phyloP scores from a whole-genome alignment of 2,888 invertebrate species.

The Pristionchus entomophagus region DNA sequence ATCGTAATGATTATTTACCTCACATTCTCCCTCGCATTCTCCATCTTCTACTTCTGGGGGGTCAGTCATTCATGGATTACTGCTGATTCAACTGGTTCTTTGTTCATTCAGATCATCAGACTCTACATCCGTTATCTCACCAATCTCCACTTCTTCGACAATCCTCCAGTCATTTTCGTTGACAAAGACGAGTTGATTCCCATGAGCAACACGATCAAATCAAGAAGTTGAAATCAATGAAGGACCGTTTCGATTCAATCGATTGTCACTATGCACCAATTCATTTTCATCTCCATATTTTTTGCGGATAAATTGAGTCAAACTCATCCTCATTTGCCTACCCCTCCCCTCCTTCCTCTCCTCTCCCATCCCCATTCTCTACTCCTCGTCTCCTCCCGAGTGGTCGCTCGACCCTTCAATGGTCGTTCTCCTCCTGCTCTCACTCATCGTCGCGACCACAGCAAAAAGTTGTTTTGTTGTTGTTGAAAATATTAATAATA shows the following conservation, averaged over 20 bases:
- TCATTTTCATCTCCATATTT: not conserved
- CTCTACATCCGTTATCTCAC: slow-evolving; percentile 8
- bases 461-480: not conserved
- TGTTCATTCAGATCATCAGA: not conserved
- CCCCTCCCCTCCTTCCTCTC: not conserved
- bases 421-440: not conserved
- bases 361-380: not conserved
- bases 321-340: not conserved
- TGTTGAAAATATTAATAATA: not conserved
- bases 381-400: not conserved
- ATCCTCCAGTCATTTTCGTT: slow-evolving; percentile 4
- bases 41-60: not conserved
- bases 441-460: not conserved
- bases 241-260: not conserved
- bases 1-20: too few species aligned
- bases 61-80: not conserved
- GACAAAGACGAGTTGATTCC: slow-evolving; percentile 15
- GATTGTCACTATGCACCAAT: too few species aligned
- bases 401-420: not conserved
- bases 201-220: slow-evolving; percentile 5
- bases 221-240: not conserved
- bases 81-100: too few species aligned
- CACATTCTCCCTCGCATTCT: not conserved
- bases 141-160: slow-evolving; percentile 7
- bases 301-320: too few species aligned